Conservation (phyloP, 2,888 invertebrate species). For the Plemyria rubiginata region DNA sequence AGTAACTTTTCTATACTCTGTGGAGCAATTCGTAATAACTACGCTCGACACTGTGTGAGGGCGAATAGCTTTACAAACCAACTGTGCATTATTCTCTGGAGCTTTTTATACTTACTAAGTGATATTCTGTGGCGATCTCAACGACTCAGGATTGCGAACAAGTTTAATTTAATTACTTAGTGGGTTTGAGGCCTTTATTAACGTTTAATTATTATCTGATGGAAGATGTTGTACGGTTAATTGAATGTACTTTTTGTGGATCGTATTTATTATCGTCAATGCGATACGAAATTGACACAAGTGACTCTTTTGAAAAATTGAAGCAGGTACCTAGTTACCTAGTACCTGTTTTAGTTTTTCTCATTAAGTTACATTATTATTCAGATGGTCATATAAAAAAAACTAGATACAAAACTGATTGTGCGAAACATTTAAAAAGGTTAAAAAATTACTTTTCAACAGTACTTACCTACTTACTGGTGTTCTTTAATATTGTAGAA, state of each 20-base stretch:
- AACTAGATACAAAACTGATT: no score
- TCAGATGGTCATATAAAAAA: no score
- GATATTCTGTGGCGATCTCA: slow-evolving; percentile 10
- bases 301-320: no score
- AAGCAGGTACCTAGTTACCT: no score
- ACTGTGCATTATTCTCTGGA: slow-evolving; percentile 12
- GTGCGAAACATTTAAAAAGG: no score
- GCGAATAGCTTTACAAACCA: slow-evolving; percentile 11
- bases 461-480: no score
- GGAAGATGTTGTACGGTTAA: slow-evolving; percentile 23
- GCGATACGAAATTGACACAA: no score
- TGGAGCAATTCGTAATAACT: slow-evolving; percentile 16
- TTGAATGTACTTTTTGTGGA: not conserved
- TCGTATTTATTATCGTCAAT: not conserved
- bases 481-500: no score
- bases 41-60: slow-evolving; percentile 4
- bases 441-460: no score
- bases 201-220: slow-evolving; percentile 27
- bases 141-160: slow-evolving; percentile 15
- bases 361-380: no score
- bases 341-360: no score
- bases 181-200: slow-evolving; percentile 38
- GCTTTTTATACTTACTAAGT: slow-evolving; percentile 16
- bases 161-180: slow-evolving; percentile 40
- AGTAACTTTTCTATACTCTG: slow-evolving; percentile 18